These are phyloP conservation scores for Cepaea nemoralis DNA, from an alignment of 1,140 invertebrate species.

Conservation along the genomic window DNA sequence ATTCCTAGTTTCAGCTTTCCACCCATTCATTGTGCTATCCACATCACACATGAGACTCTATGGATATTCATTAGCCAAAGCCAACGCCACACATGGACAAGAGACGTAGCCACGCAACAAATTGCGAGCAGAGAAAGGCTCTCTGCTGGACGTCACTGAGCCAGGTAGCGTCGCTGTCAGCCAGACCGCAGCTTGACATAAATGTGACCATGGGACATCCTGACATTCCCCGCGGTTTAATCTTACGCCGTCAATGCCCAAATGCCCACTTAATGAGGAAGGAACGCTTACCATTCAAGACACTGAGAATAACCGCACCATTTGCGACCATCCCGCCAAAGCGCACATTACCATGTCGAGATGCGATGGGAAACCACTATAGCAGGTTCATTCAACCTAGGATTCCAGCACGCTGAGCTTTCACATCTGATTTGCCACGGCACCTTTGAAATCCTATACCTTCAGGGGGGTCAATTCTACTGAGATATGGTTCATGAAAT, in stretches of 20 bases:
- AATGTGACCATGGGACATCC: neutral
- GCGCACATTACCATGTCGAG: neutral
- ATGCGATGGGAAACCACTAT: neutral
- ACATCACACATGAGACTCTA: too few species aligned
- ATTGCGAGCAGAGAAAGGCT: neutral
- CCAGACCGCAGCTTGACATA: neutral
- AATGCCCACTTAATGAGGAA: slow-evolving; percentile 4
- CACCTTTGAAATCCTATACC: slow-evolving; percentile 4
- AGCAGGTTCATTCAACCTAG: neutral
- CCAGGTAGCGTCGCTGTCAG: neutral
- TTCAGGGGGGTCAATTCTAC: neutral
- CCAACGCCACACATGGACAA: neutral
- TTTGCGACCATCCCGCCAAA: neutral
- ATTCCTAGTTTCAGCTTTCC: too few species aligned
- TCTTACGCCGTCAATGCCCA: neutral
- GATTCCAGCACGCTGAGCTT: neutral
- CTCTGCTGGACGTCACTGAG: neutral
- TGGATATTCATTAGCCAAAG: too few species aligned
- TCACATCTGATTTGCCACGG: neutral
- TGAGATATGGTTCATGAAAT: neutral
- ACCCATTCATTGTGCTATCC: too few species aligned
- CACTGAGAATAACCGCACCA: neutral
- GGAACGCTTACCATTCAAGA: neutral
- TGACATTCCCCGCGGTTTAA: neutral
- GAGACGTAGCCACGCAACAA: neutral